Percentiles rank a stretch among this genome's conserved stretches.
Conservation (phyloP, 2,888 invertebrate genomes). For the Thymelicus lineola region DNA sequence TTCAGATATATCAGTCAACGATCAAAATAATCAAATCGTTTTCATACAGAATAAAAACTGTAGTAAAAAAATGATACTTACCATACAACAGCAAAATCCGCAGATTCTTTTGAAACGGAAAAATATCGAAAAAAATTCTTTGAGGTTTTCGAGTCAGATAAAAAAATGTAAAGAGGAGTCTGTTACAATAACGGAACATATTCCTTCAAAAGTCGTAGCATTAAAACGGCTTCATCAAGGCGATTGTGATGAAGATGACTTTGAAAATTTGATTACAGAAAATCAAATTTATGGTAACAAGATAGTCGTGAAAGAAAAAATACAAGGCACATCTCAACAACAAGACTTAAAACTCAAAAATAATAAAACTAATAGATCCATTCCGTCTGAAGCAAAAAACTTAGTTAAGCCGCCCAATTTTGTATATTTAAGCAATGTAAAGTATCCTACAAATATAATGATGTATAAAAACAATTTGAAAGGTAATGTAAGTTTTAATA, state of each 20-base stretch:
- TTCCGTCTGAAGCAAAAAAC: conserved; percentile 64
- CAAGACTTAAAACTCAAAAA: conserved; percentile 67
- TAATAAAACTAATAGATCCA: conserved; percentile 55
- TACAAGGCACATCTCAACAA: conserved; percentile 72
- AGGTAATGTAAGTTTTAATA: conserved; percentile 56
- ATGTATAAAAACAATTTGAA: conserved; percentile 74
- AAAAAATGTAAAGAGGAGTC: conserved; percentile 74
- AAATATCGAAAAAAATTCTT: conserved; percentile 82
- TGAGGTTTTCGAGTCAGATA: conserved; percentile 72
- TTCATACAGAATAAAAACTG: conserved; percentile 72
- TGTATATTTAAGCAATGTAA: conserved; percentile 76
- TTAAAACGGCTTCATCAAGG: conserved; percentile 79
- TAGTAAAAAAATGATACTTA: conserved; percentile 72
- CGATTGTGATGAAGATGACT: conserved; percentile 81
- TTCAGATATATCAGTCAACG: conserved; percentile 60
- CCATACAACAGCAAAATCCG: conserved; percentile 71
- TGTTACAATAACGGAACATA: conserved; percentile 51
- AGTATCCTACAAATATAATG: conserved; percentile 77
- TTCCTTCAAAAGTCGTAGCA: conserved; percentile 76
- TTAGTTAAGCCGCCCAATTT: conserved; percentile 75
- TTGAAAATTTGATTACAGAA: conserved; percentile 83
- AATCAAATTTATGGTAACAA: conserved; percentile 84
- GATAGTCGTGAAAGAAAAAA: conserved; percentile 84
- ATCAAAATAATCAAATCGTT: conserved; percentile 73
- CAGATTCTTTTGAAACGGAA: conserved; percentile 72